phyloP scores from a whole-genome alignment of 2,888 invertebrate species.

The Heliconius aoede region DNA sequence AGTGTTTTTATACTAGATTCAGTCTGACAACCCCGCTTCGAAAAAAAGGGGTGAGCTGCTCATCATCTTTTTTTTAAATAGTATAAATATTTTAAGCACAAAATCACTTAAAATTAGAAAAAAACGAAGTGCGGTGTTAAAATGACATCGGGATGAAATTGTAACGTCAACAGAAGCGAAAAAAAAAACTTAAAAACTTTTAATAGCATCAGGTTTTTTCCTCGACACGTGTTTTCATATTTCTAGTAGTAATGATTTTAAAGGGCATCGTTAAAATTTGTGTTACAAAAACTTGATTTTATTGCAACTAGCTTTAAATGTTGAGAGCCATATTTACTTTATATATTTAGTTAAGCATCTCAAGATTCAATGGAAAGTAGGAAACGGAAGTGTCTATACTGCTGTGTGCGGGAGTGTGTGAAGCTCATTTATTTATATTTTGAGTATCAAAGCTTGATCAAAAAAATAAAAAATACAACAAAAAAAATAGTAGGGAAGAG shows the following conservation, averaged over 20 bases:
- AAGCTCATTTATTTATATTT: too few species aligned
- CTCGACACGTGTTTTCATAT: slow-evolving; percentile 44
- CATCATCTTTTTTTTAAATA: neutral
- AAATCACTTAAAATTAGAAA: slow-evolving; percentile 16
- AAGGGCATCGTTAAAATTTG: slow-evolving; percentile 41
- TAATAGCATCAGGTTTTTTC: slow-evolving; percentile 42
- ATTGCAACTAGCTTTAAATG: neutral
- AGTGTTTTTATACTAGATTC: too few species aligned
- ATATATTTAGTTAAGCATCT: too few species aligned
- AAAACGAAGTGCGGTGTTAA: slow-evolving; percentile 25
- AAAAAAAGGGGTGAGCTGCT: too few species aligned
- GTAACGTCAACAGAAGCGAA: slow-evolving; percentile 43
- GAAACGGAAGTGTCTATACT: too few species aligned
- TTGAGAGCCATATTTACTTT: neutral
- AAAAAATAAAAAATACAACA: too few species aligned
- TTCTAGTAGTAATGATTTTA: slow-evolving; percentile 39
- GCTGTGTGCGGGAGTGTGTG: too few species aligned
- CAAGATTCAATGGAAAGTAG: too few species aligned
- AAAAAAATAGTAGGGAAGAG: too few species aligned
- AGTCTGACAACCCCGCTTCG: too few species aligned
- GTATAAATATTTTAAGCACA: neutral
- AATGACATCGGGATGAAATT: slow-evolving; percentile 45
- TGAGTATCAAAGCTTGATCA: too few species aligned
- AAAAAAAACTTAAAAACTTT: slow-evolving; percentile 41
- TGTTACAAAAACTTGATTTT: slow-evolving; percentile 33